Evolutionary conservation across 2,797 vertebrate genomes (phyloP), one percentile per base, ranked within the genome.

Genomic region (Danionella dracula): DNA sequence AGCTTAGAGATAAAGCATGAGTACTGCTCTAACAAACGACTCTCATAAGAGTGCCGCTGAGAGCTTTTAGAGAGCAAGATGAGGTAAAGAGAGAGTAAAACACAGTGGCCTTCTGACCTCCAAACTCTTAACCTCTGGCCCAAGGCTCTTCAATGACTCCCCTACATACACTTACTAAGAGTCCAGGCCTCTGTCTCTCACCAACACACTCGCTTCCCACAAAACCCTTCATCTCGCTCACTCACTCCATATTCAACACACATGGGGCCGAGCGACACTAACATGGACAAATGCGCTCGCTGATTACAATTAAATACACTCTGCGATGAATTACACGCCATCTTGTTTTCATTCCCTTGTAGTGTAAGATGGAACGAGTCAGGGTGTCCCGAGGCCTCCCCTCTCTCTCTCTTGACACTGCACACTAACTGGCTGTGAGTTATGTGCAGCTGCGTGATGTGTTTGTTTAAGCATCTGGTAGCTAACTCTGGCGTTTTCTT

Each of bases 391-490:
- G 32, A 59, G 12, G 40, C 59, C 57, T 66, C 71, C 70, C 71
- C 69, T 68, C 44, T 62, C 85, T 85, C 84, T 86, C 84, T 60
- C 84, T 79, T 89, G 90, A 90, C 88, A 90, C 78, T 71, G 74
- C 76, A 82, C 77, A 87, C 88, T 91, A 91, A 91, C 87, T 90
- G 88, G 89, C 87, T 87, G 86, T 90, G 90, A 90, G 84, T 91
- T 90, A 91, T 89, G 86, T 84, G 86, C 88, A 89, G 88, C 86
- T 87, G 85, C 85, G 79, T 73, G 87, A 90, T 88, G 85, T 90
- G 89, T 90, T 90, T 91, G 87, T 89, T 90, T 90, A 90, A 89
- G 86, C 88, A 89, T 90, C 85, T 89, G 87, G 86, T 90, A 90
- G 90, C 86, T 54, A 90, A 87, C 88, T 83, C 86, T 87, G 82